Conservation (phyloP, 2,888 invertebrate genomes). For the Deilephila porcellus region DNA sequence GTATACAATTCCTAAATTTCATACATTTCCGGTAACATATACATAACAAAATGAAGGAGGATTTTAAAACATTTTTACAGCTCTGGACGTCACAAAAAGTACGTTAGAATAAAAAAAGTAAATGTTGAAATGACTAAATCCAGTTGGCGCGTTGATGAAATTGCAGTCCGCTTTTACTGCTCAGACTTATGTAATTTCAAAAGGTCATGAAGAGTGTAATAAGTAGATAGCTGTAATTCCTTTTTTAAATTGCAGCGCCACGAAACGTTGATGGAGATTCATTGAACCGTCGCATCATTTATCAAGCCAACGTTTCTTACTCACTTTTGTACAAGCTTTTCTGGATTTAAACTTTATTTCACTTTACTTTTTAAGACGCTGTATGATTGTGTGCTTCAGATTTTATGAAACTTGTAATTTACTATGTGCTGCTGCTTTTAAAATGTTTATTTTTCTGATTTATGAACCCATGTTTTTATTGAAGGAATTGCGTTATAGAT, state of each 20-base stretch:
- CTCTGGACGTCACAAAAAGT: background rate
- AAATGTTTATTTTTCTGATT: background rate
- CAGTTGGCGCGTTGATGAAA: constrained; percentile 32
- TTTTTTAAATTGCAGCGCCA: constrained; percentile 71
- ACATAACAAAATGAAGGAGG: background rate
- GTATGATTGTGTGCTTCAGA: constrained; percentile 47
- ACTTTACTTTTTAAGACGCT: constrained; percentile 56
- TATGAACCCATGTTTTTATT: background rate
- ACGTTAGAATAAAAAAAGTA: background rate
- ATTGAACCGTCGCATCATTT: constrained; percentile 76
- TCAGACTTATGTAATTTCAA: constrained; percentile 48
- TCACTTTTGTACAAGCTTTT: constrained; percentile 64
- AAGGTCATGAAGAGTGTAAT: constrained; percentile 53
- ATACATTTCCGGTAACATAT: too few relatives aligned
- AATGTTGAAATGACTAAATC: constrained; percentile 34
- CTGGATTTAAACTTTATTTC: constrained; percentile 68
- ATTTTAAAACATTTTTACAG: background rate
- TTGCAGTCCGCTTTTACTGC: constrained; percentile 42
- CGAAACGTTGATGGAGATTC: constrained; percentile 76
- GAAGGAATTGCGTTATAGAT: background rate
- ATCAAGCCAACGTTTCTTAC: constrained; percentile 74
- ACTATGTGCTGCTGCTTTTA: background rate
- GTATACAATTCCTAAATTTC: too few relatives aligned
- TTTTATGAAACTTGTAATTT: constrained; percentile 6
- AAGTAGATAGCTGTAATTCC: constrained; percentile 64